A percentile compares a stretch with the other conserved stretches of the same genome.
phyloP scores from a whole-genome alignment of 2,113 vertebrate genomes.

The Girardinichthys multiradiatus region DNA sequence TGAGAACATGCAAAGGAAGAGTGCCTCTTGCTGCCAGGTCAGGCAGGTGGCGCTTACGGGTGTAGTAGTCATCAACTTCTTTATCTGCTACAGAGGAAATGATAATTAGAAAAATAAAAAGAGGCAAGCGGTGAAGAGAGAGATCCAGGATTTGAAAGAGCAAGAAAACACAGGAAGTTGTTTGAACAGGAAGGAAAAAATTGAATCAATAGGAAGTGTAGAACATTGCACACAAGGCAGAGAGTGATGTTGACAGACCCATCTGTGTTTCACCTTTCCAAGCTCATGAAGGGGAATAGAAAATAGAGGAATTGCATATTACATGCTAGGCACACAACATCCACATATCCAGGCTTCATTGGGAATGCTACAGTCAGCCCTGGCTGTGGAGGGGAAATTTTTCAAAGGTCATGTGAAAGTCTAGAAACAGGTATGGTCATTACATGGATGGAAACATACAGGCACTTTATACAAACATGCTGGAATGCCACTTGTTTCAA shows the following conservation, averaged over 20 bases:
- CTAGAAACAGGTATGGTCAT: constrained; percentile 41
- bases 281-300: constrained; percentile 56
- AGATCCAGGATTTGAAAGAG: constrained; percentile 15
- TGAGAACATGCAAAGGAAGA: constrained; percentile 95
- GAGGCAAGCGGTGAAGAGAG: constrained; percentile 27
- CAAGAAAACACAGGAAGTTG: constrained; percentile 7
- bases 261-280: constrained; percentile 51
- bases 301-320: constrained; percentile 49
- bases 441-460: constrained; percentile 42
- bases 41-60: constrained; percentile 91
- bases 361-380: constrained; percentile 55
- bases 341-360: constrained; percentile 52
- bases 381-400: constrained; percentile 63
- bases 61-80: constrained; percentile 97
- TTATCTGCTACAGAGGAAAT: constrained; percentile 88
- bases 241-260: constrained; percentile 32
- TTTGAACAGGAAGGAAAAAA: constrained; percentile 37
- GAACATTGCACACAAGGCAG: constrained; percentile 43
- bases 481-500: constrained; percentile 20
- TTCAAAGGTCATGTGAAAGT: constrained; percentile 64
- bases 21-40: constrained; percentile 95
- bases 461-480: constrained; percentile 56
- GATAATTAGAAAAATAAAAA: constrained; percentile 6
- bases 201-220: constrained; percentile 24
- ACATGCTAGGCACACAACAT: constrained; percentile 71